Percentiles rank a stretch among this genome's conserved stretches.
These are phyloP conservation scores for Tachypleus tridentatus DNA, from an alignment of 1,140 invertebrate genomes.

Conservation along the genomic window DNA sequence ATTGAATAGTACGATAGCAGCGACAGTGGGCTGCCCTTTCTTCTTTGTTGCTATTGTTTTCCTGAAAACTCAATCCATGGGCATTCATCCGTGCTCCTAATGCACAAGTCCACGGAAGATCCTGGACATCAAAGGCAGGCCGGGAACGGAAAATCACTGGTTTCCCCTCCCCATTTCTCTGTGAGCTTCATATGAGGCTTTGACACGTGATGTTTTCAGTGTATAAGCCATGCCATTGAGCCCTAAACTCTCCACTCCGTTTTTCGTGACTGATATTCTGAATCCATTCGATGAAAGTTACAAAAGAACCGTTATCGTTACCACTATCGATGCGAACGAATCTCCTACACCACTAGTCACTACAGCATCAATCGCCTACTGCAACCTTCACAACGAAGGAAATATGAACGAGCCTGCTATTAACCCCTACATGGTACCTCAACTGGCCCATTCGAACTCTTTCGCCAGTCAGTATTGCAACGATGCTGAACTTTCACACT, in stretches of 20 bases:
- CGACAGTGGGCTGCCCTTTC: too few species aligned
- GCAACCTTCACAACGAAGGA: slow-evolving; percentile 42
- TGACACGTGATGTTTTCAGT: too few species aligned
- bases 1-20: too few species aligned
- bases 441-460: slow-evolving; percentile 37
- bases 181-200: too few species aligned
- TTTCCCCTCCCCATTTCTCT: too few species aligned
- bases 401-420: slow-evolving; percentile 59
- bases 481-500: slow-evolving; percentile 44
- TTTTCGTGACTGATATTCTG: slow-evolving; percentile 87
- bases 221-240: slow-evolving; percentile 35
- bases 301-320: slow-evolving; percentile 44
- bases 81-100: too few species aligned
- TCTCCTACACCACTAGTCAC: slow-evolving; percentile 40
- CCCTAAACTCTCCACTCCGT: slow-evolving; percentile 67
- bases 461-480: slow-evolving; percentile 55
- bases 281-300: slow-evolving; percentile 86
- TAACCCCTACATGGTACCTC: slow-evolving; percentile 44
- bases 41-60: too few species aligned
- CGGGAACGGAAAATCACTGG: too few species aligned
- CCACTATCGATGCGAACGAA: slow-evolving; percentile 7
- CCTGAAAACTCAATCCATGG: too few species aligned
- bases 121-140: too few species aligned
- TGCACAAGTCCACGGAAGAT: too few species aligned
- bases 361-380: slow-evolving; percentile 26